Evolutionary conservation across 1,140 invertebrate species (phyloP).

Genomic region (Eubasilissa regina): DNA sequence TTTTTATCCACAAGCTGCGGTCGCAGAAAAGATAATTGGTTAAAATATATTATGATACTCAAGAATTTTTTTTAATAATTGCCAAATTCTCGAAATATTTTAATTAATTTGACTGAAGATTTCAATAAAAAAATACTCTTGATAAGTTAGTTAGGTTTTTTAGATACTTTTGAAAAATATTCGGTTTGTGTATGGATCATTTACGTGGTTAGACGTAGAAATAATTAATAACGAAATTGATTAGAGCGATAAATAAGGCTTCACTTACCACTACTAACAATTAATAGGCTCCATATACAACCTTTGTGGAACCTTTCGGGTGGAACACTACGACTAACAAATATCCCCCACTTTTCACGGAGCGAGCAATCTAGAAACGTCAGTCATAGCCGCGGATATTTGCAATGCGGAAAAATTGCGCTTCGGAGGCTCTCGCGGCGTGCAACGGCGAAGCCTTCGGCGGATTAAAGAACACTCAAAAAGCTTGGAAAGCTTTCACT

Average conservation of each 20-base stretch:
- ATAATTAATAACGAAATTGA: background rate
- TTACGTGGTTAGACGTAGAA: too few relatives aligned
- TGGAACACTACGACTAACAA: background rate
- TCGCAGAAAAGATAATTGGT: too few relatives aligned
- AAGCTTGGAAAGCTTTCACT: constrained; percentile 21
- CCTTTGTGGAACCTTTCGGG: background rate
- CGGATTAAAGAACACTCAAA: constrained; percentile 24
- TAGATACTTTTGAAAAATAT: too few relatives aligned
- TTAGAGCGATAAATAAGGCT: background rate
- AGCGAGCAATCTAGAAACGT: background rate
- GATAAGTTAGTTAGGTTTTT: too few relatives aligned
- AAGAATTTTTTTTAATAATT: too few relatives aligned
- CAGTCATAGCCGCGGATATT: constrained; percentile 2
- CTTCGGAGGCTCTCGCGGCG: constrained; percentile 5
- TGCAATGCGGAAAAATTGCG: constrained; percentile 2
- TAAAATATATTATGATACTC: too few relatives aligned
- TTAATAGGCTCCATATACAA: background rate
- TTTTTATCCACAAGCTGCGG: too few relatives aligned
- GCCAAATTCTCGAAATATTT: too few relatives aligned
- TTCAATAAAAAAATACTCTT: too few relatives aligned
- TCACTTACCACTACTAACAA: constrained; percentile 2
- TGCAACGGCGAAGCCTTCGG: constrained; percentile 4
- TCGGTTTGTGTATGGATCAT: too few relatives aligned
- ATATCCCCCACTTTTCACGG: constrained; percentile 10
- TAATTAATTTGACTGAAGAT: too few relatives aligned